Evolutionary conservation across 2,113 vertebrate genomes (phyloP).

Genomic region (Ceuthmochares aereus): DNA sequence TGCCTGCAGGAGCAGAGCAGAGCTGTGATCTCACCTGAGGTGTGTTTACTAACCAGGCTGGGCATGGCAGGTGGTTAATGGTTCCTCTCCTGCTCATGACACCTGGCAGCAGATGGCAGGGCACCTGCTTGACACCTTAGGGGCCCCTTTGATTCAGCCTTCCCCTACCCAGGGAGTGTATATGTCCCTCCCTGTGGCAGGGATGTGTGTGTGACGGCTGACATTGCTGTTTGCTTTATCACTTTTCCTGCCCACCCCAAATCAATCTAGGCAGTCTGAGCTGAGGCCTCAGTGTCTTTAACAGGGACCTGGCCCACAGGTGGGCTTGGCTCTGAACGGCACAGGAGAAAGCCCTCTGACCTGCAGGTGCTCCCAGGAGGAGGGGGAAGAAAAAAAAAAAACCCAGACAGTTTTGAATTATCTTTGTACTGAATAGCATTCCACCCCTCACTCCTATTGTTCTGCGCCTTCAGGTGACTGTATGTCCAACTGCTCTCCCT

Average conservation of each 20-base stretch:
- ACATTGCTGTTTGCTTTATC: background rate
- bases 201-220: background rate
- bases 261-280: background rate
- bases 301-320: accelerated
- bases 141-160: accelerated
- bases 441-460: background rate
- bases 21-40: background rate
- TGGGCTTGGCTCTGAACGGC: background rate
- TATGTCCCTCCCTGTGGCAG: accelerated
- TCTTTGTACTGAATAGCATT: background rate
- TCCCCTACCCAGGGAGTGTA: accelerated
- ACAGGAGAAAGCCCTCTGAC: background rate
- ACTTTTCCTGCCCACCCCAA: accelerated
- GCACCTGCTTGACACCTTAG: background rate
- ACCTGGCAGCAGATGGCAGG: background rate
- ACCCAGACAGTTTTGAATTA: background rate
- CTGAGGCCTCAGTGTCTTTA: accelerated
- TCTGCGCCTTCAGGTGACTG: background rate
- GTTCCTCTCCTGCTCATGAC: background rate
- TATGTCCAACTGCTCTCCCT: background rate
- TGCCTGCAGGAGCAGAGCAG: background rate
- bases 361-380: background rate
- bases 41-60: constrained; percentile 10
- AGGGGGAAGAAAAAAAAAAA: accelerated
- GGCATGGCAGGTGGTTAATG: background rate